phyloP scores from a whole-genome alignment of 2,888 invertebrate genomes.

The Diplolepis rosae region DNA sequence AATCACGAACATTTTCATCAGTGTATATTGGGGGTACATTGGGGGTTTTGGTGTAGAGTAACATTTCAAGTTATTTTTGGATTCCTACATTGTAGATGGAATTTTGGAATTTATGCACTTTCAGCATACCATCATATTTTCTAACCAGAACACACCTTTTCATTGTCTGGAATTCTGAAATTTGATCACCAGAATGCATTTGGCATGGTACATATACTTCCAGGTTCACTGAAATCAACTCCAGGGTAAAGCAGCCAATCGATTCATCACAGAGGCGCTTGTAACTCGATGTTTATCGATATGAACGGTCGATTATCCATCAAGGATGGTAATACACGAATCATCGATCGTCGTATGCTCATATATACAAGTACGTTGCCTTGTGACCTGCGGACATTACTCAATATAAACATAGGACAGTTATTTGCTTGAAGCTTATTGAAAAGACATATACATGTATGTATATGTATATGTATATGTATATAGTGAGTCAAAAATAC shows the following conservation, averaged over 20 bases:
- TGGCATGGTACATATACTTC: constrained; percentile 4
- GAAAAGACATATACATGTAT: not conserved
- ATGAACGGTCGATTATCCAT: constrained; percentile 27
- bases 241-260: not conserved
- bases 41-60: too few species aligned
- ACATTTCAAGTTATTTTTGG: too few species aligned
- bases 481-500: too few species aligned
- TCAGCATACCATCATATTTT: not conserved
- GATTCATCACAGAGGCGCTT: constrained; percentile 2
- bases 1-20: too few species aligned
- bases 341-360: constrained; percentile 14
- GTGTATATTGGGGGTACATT: too few species aligned
- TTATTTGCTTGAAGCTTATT: not conserved
- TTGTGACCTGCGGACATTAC: constrained; percentile 9
- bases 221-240: constrained; percentile 14
- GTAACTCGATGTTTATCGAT: constrained; percentile 25
- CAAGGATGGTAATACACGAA: constrained; percentile 9
- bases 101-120: too few species aligned
- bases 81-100: too few species aligned
- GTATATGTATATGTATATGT: too few species aligned
- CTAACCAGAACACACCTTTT: not conserved
- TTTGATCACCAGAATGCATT: constrained; percentile 9
- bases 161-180: constrained; percentile 1
- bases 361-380: not conserved
- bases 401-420: constrained; percentile 13